Evolutionary conservation across 1,140 invertebrate species (phyloP).

Genomic region (Saccostrea cuccullata): DNA sequence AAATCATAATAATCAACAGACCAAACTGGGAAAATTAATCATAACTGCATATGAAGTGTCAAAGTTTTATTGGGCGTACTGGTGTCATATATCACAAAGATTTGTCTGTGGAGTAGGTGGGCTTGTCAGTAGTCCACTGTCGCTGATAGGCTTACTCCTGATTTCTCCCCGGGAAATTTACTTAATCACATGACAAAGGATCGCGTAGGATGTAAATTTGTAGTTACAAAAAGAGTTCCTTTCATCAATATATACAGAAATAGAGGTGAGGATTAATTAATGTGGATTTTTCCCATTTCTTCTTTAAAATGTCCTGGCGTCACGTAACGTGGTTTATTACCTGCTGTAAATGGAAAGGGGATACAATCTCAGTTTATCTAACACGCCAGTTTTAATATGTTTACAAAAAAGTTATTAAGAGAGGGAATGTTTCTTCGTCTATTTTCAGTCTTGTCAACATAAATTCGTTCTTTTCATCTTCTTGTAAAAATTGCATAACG

Average conservation of each 20-base stretch:
- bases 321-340: not conserved
- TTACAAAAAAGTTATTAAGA: not conserved
- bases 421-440: not conserved
- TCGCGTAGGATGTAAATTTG: not conserved
- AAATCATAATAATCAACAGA: too few species aligned
- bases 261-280: not conserved
- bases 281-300: not conserved
- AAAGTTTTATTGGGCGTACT: too few species aligned
- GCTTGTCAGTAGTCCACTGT: not conserved
- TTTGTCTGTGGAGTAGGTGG: not conserved
- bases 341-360: not conserved
- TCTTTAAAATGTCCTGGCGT: not conserved
- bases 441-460: not conserved
- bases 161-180: not conserved
- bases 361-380: not conserved
- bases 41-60: too few species aligned
- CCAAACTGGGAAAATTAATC: too few species aligned
- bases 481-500: too few species aligned
- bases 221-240: not conserved
- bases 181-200: not conserved
- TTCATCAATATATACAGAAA: not conserved
- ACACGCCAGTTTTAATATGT: too few species aligned
- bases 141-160: not conserved
- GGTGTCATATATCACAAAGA: too few species aligned
- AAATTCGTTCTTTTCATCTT: too few species aligned